Evolutionary conservation across 2,797 vertebrate species (phyloP), one percentile per base, ranked within the genome.

Genomic region (Cryptoprocta ferox): DNA sequence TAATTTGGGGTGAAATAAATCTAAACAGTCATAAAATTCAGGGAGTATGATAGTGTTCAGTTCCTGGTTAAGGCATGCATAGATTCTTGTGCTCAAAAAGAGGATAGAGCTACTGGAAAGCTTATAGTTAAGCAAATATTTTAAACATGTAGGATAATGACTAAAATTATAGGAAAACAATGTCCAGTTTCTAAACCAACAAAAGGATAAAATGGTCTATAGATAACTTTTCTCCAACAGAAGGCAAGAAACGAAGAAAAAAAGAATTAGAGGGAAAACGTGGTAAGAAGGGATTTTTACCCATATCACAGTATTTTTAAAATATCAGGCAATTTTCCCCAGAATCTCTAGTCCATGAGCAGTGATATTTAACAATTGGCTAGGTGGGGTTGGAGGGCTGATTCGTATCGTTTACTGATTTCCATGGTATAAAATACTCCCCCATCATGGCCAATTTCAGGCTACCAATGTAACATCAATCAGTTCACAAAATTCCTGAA

Each of bases 101-200:
- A 63, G 16, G 32, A 73, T 18, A 79, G 66, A 89, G 73, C 19
- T 85, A 66, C 28, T 45, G 26, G 50, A 82, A 95, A 90, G 42
- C 45, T 63, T 92, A 63, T 59, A 50, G 50, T 84, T 91, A 42
- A 95, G 42, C 45, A 87, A 59, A 76, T 48, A 80, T 84, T 48
- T 94, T 94, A 83, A 86, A 68, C 32, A n/a, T 70, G 37, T 28
- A 76, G 8, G 39, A 26, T 78, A 53, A 91, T 91, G 48, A 68
- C 39, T 59, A 56, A 86, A 95, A 92, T 21, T 78, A 39, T n/a
- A 53, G 73, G 65, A 81, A 93, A 78, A 61, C 8, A 84, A 32
- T 70, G n/a, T 81, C 37, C 93, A 61, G 63, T 89, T 92, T 95
- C 53, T 82, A 82, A 93, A 45, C 28, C 78, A 95, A 96, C 15